Evolutionary conservation across 2,888 invertebrate genomes (phyloP).

Genomic region (Stomorhina lunata): DNA sequence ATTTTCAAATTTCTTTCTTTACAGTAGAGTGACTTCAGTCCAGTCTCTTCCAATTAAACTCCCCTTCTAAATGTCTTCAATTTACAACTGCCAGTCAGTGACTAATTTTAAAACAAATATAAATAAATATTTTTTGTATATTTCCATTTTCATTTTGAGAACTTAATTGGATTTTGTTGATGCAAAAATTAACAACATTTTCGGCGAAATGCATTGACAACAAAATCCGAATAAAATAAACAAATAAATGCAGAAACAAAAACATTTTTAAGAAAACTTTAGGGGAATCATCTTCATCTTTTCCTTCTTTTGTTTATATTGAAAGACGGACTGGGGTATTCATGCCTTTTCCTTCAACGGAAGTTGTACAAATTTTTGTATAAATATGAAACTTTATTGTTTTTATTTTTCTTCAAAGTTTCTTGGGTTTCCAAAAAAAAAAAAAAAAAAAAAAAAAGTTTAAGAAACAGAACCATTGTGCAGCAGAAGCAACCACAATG

Average conservation of each 20-base stretch:
- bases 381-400: slow-evolving; percentile 47
- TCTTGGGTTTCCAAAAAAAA: slow-evolving; percentile 18
- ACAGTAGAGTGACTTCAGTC: not conserved
- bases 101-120: slow-evolving; percentile 40
- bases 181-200: slow-evolving; percentile 65
- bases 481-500: slow-evolving; percentile 35
- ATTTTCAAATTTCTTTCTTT: not conserved
- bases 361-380: slow-evolving; percentile 62
- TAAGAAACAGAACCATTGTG: too few species aligned
- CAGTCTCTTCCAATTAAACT: not conserved
- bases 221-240: slow-evolving; percentile 34
- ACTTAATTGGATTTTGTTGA: slow-evolving; percentile 60
- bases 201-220: slow-evolving; percentile 60
- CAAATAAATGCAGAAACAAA: not conserved
- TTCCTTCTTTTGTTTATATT: not conserved
- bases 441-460: too few species aligned
- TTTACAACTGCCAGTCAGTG: not conserved
- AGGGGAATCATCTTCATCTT: slow-evolving; percentile 23
- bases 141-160: slow-evolving; percentile 25
- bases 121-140: not conserved
- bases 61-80: not conserved
- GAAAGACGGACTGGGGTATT: too few species aligned
- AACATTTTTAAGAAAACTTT: slow-evolving; percentile 22
- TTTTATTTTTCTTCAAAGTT: not conserved
- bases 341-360: slow-evolving; percentile 50